A percentile compares a stretch with the other conserved stretches of the same genome.
phyloP scores from a whole-genome alignment of 2,113 vertebrate genomes.

The Narcine bancroftii region DNA sequence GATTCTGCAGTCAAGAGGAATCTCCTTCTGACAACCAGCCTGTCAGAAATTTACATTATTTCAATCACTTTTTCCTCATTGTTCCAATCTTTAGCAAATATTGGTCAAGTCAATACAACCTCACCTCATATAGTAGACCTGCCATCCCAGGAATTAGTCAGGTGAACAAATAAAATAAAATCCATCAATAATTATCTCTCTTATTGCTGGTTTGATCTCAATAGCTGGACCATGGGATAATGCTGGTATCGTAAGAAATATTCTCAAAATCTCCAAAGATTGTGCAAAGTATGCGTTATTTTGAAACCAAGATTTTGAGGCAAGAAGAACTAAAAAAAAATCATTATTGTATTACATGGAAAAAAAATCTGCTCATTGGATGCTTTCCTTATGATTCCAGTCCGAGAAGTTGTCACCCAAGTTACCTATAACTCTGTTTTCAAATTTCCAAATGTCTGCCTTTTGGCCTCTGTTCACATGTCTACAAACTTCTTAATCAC shows the following conservation, averaged over 20 bases:
- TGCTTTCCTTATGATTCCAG: not conserved
- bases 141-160: too few species aligned
- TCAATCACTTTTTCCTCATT: too few species aligned
- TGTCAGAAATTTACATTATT: too few species aligned
- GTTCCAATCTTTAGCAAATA: too few species aligned
- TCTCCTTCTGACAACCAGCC: too few species aligned
- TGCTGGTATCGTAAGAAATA: not conserved
- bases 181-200: not conserved
- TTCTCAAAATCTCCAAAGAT: not conserved
- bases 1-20: too few species aligned
- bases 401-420: not conserved
- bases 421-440: not conserved
- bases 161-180: not conserved
- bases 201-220: not conserved
- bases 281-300: not conserved
- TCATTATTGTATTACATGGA: too few species aligned
- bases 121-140: too few species aligned
- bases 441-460: not conserved
- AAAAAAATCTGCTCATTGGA: not conserved
- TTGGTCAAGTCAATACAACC: too few species aligned
- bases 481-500: not conserved
- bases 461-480: not conserved
- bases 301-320: not conserved
- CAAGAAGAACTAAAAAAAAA: not conserved
- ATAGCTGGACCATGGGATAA: not conserved